Evolutionary conservation across 2,797 vertebrate species (phyloP).

Genomic region (Oreonectes daqikongensis): DNA sequence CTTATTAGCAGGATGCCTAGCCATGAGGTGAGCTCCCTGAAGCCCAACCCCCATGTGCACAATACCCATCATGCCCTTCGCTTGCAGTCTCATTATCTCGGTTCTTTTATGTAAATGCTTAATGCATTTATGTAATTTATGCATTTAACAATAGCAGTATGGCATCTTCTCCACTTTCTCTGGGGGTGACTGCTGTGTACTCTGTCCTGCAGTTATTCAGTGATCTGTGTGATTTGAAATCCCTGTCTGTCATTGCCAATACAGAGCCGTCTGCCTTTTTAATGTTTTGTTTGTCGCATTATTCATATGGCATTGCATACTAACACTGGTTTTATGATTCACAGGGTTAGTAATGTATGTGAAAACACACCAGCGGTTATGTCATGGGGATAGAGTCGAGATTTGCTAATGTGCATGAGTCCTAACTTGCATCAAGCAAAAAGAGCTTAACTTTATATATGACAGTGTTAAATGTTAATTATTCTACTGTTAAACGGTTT

Average conservation of each 20-base stretch:
- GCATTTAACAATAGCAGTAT: background rate
- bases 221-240: conserved; percentile 26
- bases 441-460: background rate
- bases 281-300: conserved; percentile 30
- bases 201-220: conserved; percentile 19
- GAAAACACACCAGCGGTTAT: conserved; percentile 15
- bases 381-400: background rate
- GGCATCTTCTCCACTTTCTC: conserved; percentile 19
- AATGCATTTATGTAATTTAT: background rate
- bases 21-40: conserved; percentile 88
- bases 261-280: conserved; percentile 24
- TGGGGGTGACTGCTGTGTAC: conserved; percentile 32
- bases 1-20: conserved; percentile 99
- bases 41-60: conserved; percentile 29
- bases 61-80: conserved; percentile 9
- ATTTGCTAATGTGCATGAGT: background rate
- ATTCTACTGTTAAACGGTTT: background rate
- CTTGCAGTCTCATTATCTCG: background rate
- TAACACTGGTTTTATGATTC: conserved; percentile 32
- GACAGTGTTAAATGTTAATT: background rate
- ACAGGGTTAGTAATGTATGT: conserved; percentile 18
- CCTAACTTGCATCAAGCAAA: background rate
- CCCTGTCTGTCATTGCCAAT: background rate
- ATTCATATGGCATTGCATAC: conserved; percentile 35
- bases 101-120: background rate